Evolutionary conservation across 2,113 vertebrate species (phyloP), one percentile per base, ranked within the genome.

Genomic region (Silurus asotus): DNA sequence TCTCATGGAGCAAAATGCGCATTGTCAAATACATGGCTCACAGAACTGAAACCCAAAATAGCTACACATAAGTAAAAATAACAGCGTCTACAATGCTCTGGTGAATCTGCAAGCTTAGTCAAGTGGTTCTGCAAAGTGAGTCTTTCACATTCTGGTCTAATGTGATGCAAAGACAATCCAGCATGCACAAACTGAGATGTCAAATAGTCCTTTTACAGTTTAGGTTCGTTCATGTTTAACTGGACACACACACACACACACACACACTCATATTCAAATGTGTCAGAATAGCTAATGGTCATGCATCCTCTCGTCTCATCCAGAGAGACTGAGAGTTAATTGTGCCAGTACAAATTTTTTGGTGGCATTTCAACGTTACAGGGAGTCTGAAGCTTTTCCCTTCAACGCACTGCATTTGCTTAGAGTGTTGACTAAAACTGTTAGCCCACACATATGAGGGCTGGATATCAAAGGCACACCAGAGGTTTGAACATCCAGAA

Each of bases 301-400:
- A 86, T 49, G 75, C 83, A 86, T 88, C n/a, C 51, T 59, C 45
- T 11, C 17, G 13, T 72, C 87, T 82, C 62, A 78, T 89, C 69
- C 82, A 90, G 90, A 89, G 90, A 45, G 87, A 92, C 91, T 90
- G 89, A 88, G 91, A 91, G 90, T 92, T 92, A 91, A 94, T 91
- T 92, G 91, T 91, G 92, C 91, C 89, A 53, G 83, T 84, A 84
- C 89, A 83, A 93, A 92, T 92, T 92, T 91, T 89, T 81, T 51
- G 74, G 88, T 92, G 92, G 92, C 92, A 93, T 94, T 92, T 91
- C 92, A 88, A 90, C 92, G 37, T 37, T 89, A 69, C 91, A 87
- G 91, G 91, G 90, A 90, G 87, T 81, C 84, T 82, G 48, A 70
- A 45, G 67, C 28, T 23, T 23, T 51, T 51, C 9, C 48, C 5